These are phyloP conservation scores for Drosophila ezoana DNA, from an alignment of 2,888 invertebrate species.

Conservation along the genomic window DNA sequence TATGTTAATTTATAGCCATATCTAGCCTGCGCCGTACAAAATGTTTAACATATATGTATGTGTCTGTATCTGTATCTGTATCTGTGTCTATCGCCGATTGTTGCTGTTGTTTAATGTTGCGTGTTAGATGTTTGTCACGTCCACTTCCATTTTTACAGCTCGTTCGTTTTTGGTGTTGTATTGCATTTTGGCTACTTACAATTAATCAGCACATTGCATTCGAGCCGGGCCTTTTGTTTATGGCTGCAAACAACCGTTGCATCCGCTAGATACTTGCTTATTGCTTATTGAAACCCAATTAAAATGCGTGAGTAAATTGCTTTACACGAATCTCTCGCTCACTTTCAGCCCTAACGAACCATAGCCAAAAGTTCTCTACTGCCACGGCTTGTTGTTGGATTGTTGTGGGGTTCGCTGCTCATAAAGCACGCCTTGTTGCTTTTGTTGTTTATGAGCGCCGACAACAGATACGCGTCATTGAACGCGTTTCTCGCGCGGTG, in stretches of 20 bases:
- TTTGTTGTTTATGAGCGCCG: constrained; percentile 68
- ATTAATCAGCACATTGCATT: constrained; percentile 49
- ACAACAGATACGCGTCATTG: constrained; percentile 70
- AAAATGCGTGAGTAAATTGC: constrained; percentile 74
- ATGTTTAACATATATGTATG: constrained; percentile 19
- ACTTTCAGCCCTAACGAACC: constrained; percentile 70
- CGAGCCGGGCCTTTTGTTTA: constrained; percentile 26
- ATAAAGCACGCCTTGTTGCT: constrained; percentile 75
- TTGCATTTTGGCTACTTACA: constrained; percentile 26
- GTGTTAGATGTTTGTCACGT: constrained; percentile 63
- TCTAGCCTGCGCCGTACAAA: constrained; percentile 35
- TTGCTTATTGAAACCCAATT: constrained; percentile 66
- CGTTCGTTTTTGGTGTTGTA: constrained; percentile 23
- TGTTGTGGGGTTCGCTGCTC: constrained; percentile 33
- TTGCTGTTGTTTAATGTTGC: constrained; percentile 64
- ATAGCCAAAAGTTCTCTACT: constrained; percentile 59
- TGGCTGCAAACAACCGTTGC: constrained; percentile 50
- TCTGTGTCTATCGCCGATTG: constrained; percentile 31
- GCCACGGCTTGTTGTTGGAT: constrained; percentile 1
- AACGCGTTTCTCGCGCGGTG: constrained; percentile 66
- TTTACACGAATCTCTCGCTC: constrained; percentile 66
- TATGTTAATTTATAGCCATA: constrained; percentile 73
- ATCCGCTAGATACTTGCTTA: constrained; percentile 51
- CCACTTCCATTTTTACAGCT: constrained; percentile 46
- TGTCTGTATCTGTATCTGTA: constrained; percentile 29